Conservation (phyloP, 2,797 vertebrate species). For the Rhadinocentrus ornatus region DNA sequence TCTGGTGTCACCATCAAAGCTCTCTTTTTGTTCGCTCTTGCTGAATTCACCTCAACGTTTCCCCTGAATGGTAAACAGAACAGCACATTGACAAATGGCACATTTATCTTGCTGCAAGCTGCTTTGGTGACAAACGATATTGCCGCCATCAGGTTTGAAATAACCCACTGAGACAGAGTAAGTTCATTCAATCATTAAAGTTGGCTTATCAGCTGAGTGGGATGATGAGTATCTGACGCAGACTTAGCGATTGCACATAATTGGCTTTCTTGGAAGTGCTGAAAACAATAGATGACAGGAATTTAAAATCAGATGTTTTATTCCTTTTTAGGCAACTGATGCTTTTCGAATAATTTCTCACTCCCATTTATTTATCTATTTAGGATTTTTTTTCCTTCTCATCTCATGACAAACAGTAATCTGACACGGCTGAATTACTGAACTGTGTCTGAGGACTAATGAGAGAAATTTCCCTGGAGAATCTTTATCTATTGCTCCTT, state of each 20-base stretch:
- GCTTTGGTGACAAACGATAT: conserved; percentile 46
- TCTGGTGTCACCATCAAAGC: conserved; percentile 69
- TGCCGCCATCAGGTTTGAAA: conserved; percentile 58
- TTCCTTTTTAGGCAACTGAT: conserved; percentile 67
- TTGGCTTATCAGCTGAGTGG: conserved; percentile 63
- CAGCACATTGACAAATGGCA: conserved; percentile 38
- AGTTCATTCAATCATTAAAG: conserved; percentile 73
- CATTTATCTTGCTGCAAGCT: conserved; percentile 55
- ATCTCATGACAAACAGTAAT: conserved; percentile 92
- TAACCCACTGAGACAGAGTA: conserved; percentile 34
- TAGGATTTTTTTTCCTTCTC: conserved; percentile 58
- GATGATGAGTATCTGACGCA: conserved; percentile 53
- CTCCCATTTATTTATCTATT: conserved; percentile 48
- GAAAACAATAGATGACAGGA: conserved; percentile 26
- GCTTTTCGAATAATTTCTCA: conserved; percentile 37
- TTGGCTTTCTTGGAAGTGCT: conserved; percentile 46
- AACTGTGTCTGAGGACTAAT: conserved; percentile 99
- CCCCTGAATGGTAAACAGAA: conserved; percentile 61
- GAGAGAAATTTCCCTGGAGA: conserved; percentile 94
- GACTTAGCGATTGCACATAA: conserved; percentile 59
- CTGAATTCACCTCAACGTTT: conserved; percentile 49
- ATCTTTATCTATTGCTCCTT: conserved; percentile 95
- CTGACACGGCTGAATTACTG: conserved; percentile 94
- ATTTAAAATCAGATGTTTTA: conserved; percentile 71
- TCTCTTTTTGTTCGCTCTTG: conserved; percentile 56